phyloP scores from a whole-genome alignment of 37 sponge, comb jelly and placozoan species.

The Lycopodina hypogea region DNA sequence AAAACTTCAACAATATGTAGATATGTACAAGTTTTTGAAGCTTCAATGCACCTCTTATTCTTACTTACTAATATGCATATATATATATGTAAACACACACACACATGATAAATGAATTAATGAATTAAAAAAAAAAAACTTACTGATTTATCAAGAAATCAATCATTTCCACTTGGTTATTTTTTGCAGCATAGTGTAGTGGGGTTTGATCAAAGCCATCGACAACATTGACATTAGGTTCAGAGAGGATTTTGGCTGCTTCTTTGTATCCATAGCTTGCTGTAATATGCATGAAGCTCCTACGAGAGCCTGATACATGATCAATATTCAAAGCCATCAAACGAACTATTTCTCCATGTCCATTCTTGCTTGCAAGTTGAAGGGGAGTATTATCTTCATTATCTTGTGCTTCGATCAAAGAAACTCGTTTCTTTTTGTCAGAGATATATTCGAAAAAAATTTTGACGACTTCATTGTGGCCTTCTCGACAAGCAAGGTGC shows the following conservation, averaged over 20 bases:
- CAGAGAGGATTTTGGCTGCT: constrained; percentile 55
- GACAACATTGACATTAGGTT: constrained; percentile 8
- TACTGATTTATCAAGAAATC: constrained; percentile 70
- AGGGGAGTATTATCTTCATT: constrained; percentile 67
- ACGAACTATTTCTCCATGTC: constrained; percentile 65
- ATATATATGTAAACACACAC: too few species aligned
- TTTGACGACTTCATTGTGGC: constrained; percentile 69
- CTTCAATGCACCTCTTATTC: too few species aligned
- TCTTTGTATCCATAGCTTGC: constrained; percentile 67
- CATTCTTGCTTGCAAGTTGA: constrained; percentile 82
- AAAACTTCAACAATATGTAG: too few species aligned
- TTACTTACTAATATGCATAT: too few species aligned
- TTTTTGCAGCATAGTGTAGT: constrained; percentile 79
- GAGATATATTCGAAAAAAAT: constrained; percentile 20
- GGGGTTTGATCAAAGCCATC: constrained; percentile 67
- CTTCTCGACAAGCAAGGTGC: constrained; percentile 78
- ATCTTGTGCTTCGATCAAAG: constrained; percentile 35
- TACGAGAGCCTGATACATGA: constrained; percentile 28
- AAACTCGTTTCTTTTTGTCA: not conserved
- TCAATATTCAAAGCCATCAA: constrained; percentile 45
- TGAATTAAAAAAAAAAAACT: too few species aligned
- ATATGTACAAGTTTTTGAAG: too few species aligned
- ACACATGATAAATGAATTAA: not conserved
- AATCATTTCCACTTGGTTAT: constrained; percentile 76
- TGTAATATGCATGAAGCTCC: constrained; percentile 81